Base-by-base conservation (phyloP, 1,140 invertebrate genomes). In the Phymastichus coffea region DNA sequence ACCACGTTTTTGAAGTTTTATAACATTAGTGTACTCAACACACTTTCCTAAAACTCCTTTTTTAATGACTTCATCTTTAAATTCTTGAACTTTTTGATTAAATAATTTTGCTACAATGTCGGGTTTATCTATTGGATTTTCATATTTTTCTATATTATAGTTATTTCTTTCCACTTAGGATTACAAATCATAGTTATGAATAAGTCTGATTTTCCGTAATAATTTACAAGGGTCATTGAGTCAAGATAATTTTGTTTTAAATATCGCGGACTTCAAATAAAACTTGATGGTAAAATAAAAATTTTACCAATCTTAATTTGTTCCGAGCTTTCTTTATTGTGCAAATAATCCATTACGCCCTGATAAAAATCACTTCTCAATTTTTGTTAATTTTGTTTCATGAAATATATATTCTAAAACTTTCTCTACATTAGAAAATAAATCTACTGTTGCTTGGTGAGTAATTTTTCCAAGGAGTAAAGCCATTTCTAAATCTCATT, bases 71-170 rank as follows among this genome's bases (percentile, higher is more conserved):
- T 17, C 38, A 17, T 57, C 10, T 17, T 47, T 7, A 23, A 48
- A 46, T n/a, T 3, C 15, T 20, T 41, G 23, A 12, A 28, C 26
- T 28, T 33, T 57, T 38, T 15, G 3, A 37, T 57, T 19, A 26
- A 57, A 57, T 15, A 57, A 43, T 22, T 43, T 17, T 15, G 43
- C 43, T 7, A 44, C 19, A 37, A 56, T 22, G 30, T 37, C 73
- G 52, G 73, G 72, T 33, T 70, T 57, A 74, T 75, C 69, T 60
- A 55, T 7, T 49, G 69, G 53, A 66, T 61, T 55, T 74, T 77
- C 66, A 28, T 68, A 66, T n/a, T 49, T 57, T 17, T 75, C 57
- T 57, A 79, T 60, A 54, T 68, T 55, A 51, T 66, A 57, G 38
- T 72, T 69, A 64, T 74, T 49, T 59, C 48, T 17, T n/a, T 23